Evolutionary conservation across 2,888 invertebrate genomes (phyloP).

Genomic region (Ashinkailepas kermadecensis): DNA sequence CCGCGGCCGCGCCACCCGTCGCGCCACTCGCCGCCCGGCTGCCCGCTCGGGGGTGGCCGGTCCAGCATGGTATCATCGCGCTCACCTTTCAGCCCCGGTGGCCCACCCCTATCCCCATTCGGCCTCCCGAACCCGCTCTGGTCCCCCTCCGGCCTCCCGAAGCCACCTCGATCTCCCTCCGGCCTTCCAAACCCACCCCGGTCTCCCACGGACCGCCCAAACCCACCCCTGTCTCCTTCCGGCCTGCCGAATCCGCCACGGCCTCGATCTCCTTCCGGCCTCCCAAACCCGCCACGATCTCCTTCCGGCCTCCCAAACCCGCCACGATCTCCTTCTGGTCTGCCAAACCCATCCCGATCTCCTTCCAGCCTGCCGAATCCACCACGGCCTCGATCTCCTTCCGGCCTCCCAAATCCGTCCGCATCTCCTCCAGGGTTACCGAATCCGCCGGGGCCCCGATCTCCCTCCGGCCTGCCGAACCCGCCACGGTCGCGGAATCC

Average conservation of each 20-base stretch:
- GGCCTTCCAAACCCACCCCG: not conserved
- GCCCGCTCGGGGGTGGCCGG: constrained; percentile 9
- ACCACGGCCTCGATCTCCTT: not conserved
- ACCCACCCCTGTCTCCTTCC: too few species aligned
- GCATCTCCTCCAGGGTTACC: constrained; percentile 14
- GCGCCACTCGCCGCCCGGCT: constrained; percentile 25
- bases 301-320: not conserved
- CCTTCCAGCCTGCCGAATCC: not conserved
- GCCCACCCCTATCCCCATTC: too few species aligned
- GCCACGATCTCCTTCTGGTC: constrained; percentile 15
- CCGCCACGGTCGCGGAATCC: constrained; percentile 22
- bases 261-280: too few species aligned
- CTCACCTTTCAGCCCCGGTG: not conserved
- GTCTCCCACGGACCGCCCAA: too few species aligned
- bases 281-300: too few species aligned
- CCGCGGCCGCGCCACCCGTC: constrained; percentile 27
- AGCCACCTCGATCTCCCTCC: not conserved
- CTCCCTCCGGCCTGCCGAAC: constrained; percentile 9
- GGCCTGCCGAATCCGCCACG: too few species aligned
- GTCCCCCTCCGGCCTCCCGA: not conserved
- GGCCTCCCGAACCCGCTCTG: constrained; percentile 25
- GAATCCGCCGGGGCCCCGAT: not conserved
- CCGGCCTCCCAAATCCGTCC: not conserved
- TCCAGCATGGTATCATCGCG: not conserved
- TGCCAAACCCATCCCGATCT: constrained; percentile 1